Conservation (phyloP, 2,113 vertebrate species). For the Chloropsis cyanopogon region DNA sequence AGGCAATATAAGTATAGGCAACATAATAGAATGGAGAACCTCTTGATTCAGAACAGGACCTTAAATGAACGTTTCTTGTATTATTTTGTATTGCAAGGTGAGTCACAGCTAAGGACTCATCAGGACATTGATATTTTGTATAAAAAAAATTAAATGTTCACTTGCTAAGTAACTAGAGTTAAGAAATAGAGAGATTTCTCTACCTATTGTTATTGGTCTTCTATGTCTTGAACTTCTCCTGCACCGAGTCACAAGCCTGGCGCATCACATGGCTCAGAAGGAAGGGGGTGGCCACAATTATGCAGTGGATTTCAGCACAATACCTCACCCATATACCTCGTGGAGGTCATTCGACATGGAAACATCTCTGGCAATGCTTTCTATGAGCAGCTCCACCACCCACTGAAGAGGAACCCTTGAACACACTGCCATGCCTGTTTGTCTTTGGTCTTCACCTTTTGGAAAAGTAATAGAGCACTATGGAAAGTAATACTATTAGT, state of each 20-base stretch:
- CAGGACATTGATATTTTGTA: not conserved
- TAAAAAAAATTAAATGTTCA: not conserved
- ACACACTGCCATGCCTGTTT: not conserved
- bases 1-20: not conserved
- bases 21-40: not conserved
- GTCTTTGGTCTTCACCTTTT: not conserved
- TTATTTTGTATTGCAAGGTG: not conserved
- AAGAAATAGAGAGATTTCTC: not conserved
- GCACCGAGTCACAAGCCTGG: not conserved
- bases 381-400: not conserved
- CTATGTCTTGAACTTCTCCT: not conserved
- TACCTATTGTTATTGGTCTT: not conserved
- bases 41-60: not conserved
- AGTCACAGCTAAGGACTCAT: not conserved
- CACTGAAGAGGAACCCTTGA: not conserved
- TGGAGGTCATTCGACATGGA: not conserved
- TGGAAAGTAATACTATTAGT: not conserved
- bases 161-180: not conserved
- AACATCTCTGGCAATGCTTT: not conserved
- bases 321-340: not conserved
- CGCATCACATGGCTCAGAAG: not conserved
- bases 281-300: not conserved
- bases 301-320: not conserved
- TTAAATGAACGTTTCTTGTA: not conserved
- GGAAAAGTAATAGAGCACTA: not conserved